Evolutionary conservation across 2,797 vertebrate species (phyloP).

Genomic region (Artibeus lituratus): DNA sequence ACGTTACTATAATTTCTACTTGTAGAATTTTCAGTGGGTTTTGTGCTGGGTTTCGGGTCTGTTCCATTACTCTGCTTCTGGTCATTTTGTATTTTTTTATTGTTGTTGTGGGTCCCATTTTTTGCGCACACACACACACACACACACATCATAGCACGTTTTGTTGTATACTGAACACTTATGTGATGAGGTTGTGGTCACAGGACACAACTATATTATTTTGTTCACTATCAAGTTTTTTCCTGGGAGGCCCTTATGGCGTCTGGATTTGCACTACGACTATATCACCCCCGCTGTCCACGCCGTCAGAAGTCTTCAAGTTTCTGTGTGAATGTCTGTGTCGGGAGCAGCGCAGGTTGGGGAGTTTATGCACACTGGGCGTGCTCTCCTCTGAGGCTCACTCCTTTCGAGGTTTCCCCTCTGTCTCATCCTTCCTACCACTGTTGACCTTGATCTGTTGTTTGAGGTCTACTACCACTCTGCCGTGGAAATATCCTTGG

Average conservation of each 20-base stretch:
- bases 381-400: neutral
- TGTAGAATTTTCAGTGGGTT: neutral
- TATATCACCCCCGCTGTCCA: neutral
- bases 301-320: too few relatives aligned
- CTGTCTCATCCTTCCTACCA: neutral
- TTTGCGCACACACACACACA: too few relatives aligned
- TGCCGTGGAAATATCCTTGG: neutral
- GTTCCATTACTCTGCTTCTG: neutral
- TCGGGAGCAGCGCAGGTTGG: neutral
- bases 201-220: neutral
- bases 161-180: neutral
- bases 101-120: neutral
- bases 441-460: neutral
- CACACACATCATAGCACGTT: neutral
- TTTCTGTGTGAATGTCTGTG: neutral
- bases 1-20: too few relatives aligned
- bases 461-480: neutral
- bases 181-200: neutral
- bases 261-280: neutral
- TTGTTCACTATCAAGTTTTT: neutral
- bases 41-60: neutral
- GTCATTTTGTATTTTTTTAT: neutral
- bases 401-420: neutral
- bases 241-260: neutral
- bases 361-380: neutral